Evolutionary conservation across 2,797 vertebrate genomes (phyloP).

Genomic region (Semotilus atromaculatus): DNA sequence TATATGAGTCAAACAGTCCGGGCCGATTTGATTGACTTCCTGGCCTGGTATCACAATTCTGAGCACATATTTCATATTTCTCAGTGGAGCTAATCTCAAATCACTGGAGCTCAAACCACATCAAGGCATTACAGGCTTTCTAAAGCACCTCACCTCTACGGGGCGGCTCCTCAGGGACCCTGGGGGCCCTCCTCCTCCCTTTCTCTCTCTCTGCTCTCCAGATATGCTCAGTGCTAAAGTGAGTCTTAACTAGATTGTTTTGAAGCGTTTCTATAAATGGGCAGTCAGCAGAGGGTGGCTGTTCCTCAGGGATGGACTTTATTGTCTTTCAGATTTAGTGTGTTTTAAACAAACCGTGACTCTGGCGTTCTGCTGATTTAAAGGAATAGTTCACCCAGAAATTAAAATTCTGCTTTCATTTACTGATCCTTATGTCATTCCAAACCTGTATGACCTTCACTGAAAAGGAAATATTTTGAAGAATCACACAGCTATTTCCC

Average conservation of each 20-base stretch:
- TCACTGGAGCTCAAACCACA: constrained; percentile 60
- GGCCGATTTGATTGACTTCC: constrained; percentile 59
- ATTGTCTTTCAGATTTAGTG: constrained; percentile 51
- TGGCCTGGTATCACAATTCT: constrained; percentile 55
- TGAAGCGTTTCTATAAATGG: constrained; percentile 59
- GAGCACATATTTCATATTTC: constrained; percentile 62
- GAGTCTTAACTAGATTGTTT: constrained; percentile 62
- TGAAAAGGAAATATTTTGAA: background rate
- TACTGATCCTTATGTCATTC: background rate
- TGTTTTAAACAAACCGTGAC: constrained; percentile 45
- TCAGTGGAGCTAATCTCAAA: constrained; percentile 58
- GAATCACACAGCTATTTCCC: background rate
- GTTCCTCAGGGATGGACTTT: constrained; percentile 44
- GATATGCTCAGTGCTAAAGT: constrained; percentile 57
- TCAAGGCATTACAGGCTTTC: constrained; percentile 59
- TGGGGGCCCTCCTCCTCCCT: constrained; percentile 30
- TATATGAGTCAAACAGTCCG: constrained; percentile 30
- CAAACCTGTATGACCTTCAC: background rate
- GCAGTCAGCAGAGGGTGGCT: constrained; percentile 47
- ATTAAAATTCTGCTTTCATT: constrained; percentile 4
- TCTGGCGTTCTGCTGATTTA: constrained; percentile 28
- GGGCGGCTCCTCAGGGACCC: constrained; percentile 50
- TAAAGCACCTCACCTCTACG: constrained; percentile 55
- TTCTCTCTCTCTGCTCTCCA: constrained; percentile 20
- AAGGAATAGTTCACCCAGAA: background rate